These are phyloP conservation scores for Alosa sapidissima DNA, from an alignment of 2,797 vertebrate species.

Conservation along the genomic window DNA sequence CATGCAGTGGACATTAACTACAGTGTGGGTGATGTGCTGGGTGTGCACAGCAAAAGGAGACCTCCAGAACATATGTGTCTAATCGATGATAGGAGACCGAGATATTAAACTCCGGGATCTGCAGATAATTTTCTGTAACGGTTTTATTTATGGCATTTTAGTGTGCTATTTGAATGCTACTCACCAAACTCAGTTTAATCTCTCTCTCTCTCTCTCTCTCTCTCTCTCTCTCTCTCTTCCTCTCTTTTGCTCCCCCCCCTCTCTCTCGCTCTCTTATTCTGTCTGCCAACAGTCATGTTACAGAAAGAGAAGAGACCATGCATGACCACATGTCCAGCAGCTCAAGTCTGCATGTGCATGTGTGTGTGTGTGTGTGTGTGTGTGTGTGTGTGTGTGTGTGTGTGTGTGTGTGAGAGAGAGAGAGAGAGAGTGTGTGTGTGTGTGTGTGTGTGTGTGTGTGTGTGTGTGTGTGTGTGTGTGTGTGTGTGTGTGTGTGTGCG, in stretches of 20 bases:
- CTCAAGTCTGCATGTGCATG: not conserved
- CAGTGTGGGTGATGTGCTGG: not conserved
- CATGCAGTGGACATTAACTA: not conserved
- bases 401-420: not conserved
- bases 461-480: not conserved
- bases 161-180: not conserved
- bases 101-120: not conserved
- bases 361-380: constrained; percentile 17
- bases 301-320: constrained; percentile 15
- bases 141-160: not conserved
- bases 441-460: not conserved
- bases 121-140: not conserved
- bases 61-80: constrained; percentile 4
- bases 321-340: constrained; percentile 21
- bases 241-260: no score
- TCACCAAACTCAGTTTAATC: not conserved
- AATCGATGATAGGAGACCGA: not conserved
- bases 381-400: constrained; percentile 1
- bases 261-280: not conserved
- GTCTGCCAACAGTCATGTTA: not conserved
- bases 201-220: not conserved
- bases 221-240: no score
- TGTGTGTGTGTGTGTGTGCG: constrained; percentile 18
- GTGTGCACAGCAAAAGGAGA: not conserved
- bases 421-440: not conserved